These are phyloP conservation scores for Lasiurus cinereus DNA, from an alignment of 2,113 vertebrate genomes.

Conservation along the genomic window DNA sequence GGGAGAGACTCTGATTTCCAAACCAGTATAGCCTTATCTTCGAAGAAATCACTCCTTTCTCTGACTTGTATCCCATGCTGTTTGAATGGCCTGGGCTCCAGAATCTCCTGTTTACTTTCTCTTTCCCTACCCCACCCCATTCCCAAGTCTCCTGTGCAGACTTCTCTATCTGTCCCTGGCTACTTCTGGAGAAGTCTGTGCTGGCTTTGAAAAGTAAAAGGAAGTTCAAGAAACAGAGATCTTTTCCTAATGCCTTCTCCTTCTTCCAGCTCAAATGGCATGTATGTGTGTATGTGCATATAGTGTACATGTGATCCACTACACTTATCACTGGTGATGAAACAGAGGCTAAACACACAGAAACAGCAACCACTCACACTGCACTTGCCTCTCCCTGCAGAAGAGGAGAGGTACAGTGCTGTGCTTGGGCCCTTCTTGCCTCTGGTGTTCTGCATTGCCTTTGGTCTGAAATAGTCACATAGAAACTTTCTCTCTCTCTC, in stretches of 20 bases:
- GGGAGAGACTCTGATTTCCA: constrained; percentile 31
- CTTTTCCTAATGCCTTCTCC: not conserved
- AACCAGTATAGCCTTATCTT: not conserved
- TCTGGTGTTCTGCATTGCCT: not conserved
- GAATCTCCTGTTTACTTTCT: not conserved
- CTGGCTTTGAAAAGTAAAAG: constrained; percentile 23
- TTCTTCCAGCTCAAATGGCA: not conserved
- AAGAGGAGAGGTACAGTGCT: not conserved
- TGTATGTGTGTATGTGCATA: not conserved
- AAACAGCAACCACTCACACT: not conserved
- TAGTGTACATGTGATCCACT: not conserved
- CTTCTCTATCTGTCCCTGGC: not conserved
- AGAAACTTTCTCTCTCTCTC: not conserved
- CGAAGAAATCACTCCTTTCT: constrained; percentile 7
- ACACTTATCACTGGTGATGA: not conserved
- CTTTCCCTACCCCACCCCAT: not conserved
- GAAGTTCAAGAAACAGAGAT: not conserved
- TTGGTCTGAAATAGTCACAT: constrained; percentile 39
- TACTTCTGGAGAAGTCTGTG: not conserved
- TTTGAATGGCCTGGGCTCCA: not conserved
- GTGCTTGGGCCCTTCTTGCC: not conserved
- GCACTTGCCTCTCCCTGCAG: not conserved
- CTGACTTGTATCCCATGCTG: not conserved
- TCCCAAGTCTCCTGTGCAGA: not conserved
- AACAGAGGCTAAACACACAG: not conserved